Percentiles rank a stretch among this genome's conserved stretches.
These are phyloP conservation scores for Agrochola lychnidis DNA, from an alignment of 2,888 invertebrate species.

Conservation along the genomic window DNA sequence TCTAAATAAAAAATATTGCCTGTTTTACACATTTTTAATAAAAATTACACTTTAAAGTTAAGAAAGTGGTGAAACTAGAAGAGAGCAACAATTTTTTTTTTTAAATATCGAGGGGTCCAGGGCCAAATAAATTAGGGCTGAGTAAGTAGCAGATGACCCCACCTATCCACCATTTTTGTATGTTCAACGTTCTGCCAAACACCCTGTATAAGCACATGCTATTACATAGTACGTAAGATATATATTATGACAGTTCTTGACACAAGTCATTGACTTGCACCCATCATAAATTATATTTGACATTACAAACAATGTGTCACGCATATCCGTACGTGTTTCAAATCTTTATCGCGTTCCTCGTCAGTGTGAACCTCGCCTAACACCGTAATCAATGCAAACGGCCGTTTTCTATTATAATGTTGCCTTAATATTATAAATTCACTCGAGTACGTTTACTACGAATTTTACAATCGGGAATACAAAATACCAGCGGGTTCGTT, in stretches of 20 bases:
- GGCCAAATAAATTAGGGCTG: too few relatives aligned
- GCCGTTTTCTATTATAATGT: constrained; percentile 71
- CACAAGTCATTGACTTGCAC: constrained; percentile 40
- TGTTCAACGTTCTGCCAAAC: too few relatives aligned
- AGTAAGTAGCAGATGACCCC: too few relatives aligned
- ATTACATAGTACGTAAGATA: background rate
- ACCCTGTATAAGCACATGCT: background rate
- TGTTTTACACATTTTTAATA: too few relatives aligned
- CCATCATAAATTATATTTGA: constrained; percentile 52
- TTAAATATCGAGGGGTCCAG: too few relatives aligned
- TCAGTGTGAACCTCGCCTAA: constrained; percentile 55
- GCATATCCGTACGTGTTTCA: constrained; percentile 49
- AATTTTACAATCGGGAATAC: constrained; percentile 74
- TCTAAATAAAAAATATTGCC: too few relatives aligned
- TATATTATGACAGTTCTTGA: constrained; percentile 2
- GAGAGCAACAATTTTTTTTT: too few relatives aligned
- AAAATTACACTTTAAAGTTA: too few relatives aligned
- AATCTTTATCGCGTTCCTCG: constrained; percentile 29
- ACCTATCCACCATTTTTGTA: too few relatives aligned
- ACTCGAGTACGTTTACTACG: constrained; percentile 71
- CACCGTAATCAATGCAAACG: constrained; percentile 67
- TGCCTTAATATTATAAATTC: constrained; percentile 70
- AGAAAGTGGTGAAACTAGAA: too few relatives aligned
- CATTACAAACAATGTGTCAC: constrained; percentile 55
- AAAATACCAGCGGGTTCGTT: constrained; percentile 64